Evolutionary conservation across 2,888 invertebrate species (phyloP), one percentile per base, ranked within the genome.

Genomic region (Cinara cedri): DNA sequence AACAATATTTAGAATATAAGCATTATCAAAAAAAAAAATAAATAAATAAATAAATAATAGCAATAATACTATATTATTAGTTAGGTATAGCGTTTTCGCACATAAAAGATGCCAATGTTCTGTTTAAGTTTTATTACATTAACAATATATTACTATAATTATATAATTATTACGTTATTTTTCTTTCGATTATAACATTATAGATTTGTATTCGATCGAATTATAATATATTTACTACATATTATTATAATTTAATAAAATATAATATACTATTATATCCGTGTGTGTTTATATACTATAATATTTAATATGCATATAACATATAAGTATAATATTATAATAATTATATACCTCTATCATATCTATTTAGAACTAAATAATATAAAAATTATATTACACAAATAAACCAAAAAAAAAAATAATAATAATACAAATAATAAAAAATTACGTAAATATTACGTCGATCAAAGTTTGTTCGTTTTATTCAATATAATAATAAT

Each of bases 401-500:
- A 34, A 6, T 34, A 34, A 34, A 34, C n/a, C n/a, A n/a, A 34
- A 34, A 34, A 34, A 34, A 34, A 6, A 34, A 34, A 34, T 34
- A 4, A 4, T 34, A 60, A 44, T n/a, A 24, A 24, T 24, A 57
- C 14, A 42, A 19, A 71, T 0, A 34, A n/a, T n/a, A n/a, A n/a
- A n/a, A n/a, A n/a, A n/a, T n/a, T n/a, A n/a, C n/a, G n/a, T 55
- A 55, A 21, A 68, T 51, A 34, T 19, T 51, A 65, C 57, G 60
- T 78, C 70, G 78, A 78, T 78, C 78, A 78, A 78, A 78, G 21
- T 68, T 49, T 78, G 46, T 76, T 76, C 65, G 66, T 76, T 68
- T 68, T 57, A 26, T 78, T 34, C 34, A n/a, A n/a, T n/a, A n/a
- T n/a, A n/a, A n/a, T n/a, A n/a, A n/a, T n/a, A n/a, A n/a, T 34